Evolutionary conservation across 2,888 invertebrate genomes (phyloP).

Genomic region (Dryadula phaetusa): DNA sequence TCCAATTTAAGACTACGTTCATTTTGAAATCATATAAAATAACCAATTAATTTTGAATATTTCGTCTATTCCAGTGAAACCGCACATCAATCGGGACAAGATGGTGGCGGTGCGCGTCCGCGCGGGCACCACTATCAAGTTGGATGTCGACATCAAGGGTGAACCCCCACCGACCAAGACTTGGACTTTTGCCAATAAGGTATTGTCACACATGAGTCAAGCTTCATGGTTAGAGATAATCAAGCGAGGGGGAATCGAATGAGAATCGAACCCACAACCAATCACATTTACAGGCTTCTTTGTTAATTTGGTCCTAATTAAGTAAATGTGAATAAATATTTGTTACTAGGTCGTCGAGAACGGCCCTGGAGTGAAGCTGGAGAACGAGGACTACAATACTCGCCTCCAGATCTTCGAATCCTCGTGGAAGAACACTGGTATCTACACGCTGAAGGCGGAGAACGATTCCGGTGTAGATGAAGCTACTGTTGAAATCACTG

Average conservation of each 20-base stretch:
- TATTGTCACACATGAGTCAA: conserved; percentile 45
- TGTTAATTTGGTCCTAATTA: neutral
- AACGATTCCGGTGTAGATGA: conserved; percentile 97
- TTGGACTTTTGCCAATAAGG: conserved; percentile 89
- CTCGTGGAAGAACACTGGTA: conserved; percentile 93
- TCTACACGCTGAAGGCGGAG: conserved; percentile 95
- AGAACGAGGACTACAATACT: conserved; percentile 96
- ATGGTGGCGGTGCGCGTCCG: conserved; percentile 94
- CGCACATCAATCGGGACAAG: conserved; percentile 97
- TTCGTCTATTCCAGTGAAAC: conserved; percentile 88
- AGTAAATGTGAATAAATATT: neutral
- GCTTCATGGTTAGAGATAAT: too few relatives aligned
- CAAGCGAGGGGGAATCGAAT: too few relatives aligned
- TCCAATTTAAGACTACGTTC: too few relatives aligned
- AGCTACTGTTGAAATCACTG: conserved; percentile 95
- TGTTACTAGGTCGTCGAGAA: conserved; percentile 85
- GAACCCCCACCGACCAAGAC: conserved; percentile 97
- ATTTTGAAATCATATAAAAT: neutral
- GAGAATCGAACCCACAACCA: too few relatives aligned
- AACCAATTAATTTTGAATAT: neutral
- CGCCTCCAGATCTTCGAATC: conserved; percentile 92
- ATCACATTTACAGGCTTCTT: too few relatives aligned
- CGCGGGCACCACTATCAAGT: conserved; percentile 94
- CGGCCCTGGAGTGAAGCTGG: conserved; percentile 88
- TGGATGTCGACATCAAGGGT: conserved; percentile 97